phyloP scores from a whole-genome alignment of 2,113 vertebrate genomes.

The Thamnaconus septentrionalis region DNA sequence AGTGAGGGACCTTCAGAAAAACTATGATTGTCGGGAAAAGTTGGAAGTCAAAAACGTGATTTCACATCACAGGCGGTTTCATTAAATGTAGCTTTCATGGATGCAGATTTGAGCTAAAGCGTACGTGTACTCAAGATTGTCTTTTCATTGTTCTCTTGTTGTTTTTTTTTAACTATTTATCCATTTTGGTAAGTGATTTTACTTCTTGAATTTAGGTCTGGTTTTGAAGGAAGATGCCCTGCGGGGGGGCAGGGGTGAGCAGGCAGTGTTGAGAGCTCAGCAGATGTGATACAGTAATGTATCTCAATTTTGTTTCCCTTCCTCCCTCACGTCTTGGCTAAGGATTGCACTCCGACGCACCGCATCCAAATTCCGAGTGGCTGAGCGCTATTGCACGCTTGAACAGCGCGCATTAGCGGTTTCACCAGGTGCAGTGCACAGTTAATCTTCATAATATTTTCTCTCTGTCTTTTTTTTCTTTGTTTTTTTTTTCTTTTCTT shows the following conservation, averaged over 20 bases:
- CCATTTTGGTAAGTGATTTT: slow-evolving; percentile 4
- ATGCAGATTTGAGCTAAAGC: slow-evolving; percentile 54
- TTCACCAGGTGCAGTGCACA: slow-evolving; percentile 32
- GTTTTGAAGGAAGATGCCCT: slow-evolving; percentile 30
- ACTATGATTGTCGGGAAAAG: slow-evolving; percentile 65
- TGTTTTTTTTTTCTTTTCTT: neutral
- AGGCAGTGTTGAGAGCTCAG: slow-evolving; percentile 36
- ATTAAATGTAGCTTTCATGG: slow-evolving; percentile 65
- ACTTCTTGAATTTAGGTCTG: too few species aligned
- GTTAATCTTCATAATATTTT: slow-evolving; percentile 33
- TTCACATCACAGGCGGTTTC: slow-evolving; percentile 51
- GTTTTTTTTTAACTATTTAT: slow-evolving; percentile 24
- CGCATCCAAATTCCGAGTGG: slow-evolving; percentile 54
- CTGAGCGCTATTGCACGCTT: slow-evolving; percentile 24
- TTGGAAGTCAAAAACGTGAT: slow-evolving; percentile 61
- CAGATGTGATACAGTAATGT: slow-evolving; percentile 39
- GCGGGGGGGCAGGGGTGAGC: slow-evolving; percentile 41
- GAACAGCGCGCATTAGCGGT: slow-evolving; percentile 14
- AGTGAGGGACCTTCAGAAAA: slow-evolving; percentile 69
- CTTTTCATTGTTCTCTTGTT: slow-evolving; percentile 24
- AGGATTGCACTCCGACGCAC: slow-evolving; percentile 52
- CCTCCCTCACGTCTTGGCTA: slow-evolving; percentile 36
- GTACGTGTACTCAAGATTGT: slow-evolving; percentile 44
- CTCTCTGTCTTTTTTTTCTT: slow-evolving; percentile 14
- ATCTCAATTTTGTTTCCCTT: slow-evolving; percentile 33